phyloP scores from a whole-genome alignment of 2,888 invertebrate species.

The Pollenia labialis region DNA sequence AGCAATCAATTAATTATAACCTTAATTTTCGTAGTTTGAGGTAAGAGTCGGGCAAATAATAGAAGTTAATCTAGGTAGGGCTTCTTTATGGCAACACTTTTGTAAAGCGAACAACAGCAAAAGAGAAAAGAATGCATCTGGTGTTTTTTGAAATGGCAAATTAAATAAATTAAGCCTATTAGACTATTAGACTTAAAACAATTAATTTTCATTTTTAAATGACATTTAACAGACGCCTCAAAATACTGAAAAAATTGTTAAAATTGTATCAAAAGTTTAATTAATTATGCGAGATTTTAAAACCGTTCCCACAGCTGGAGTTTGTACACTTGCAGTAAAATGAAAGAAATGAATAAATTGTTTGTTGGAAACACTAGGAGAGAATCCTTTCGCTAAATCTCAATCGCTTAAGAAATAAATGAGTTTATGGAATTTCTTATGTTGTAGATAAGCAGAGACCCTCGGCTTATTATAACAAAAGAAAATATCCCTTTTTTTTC shows the following conservation, averaged over 20 bases:
- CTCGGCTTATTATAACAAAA: no score
- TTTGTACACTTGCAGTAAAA: conserved; percentile 35
- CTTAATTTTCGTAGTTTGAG: conserved; percentile 29
- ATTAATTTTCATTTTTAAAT: conserved; percentile 60
- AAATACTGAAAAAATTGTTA: conserved; percentile 15
- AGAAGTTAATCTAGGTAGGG: conserved; percentile 58
- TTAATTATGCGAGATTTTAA: conserved; percentile 4
- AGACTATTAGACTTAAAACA: conserved; percentile 47
- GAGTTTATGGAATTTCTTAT: no score
- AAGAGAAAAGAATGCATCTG: conserved; percentile 51
- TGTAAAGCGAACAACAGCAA: not conserved
- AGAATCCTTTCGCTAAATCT: not conserved
- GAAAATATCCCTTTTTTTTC: no score
- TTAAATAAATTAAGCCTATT: conserved; percentile 56
- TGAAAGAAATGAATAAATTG: not conserved
- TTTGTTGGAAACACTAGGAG: no score
- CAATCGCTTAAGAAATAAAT: not conserved
- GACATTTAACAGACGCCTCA: conserved; percentile 50
- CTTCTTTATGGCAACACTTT: conserved; percentile 40
- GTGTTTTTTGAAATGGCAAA: conserved; percentile 21
- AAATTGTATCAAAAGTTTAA: not conserved
- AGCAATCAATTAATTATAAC: conserved; percentile 61
- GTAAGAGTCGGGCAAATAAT: not conserved
- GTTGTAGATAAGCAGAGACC: no score
- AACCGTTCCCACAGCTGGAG: conserved; percentile 24